These are phyloP conservation scores for Castor canadensis DNA, from an alignment of 2,113 vertebrate species.

Conservation along the genomic window DNA sequence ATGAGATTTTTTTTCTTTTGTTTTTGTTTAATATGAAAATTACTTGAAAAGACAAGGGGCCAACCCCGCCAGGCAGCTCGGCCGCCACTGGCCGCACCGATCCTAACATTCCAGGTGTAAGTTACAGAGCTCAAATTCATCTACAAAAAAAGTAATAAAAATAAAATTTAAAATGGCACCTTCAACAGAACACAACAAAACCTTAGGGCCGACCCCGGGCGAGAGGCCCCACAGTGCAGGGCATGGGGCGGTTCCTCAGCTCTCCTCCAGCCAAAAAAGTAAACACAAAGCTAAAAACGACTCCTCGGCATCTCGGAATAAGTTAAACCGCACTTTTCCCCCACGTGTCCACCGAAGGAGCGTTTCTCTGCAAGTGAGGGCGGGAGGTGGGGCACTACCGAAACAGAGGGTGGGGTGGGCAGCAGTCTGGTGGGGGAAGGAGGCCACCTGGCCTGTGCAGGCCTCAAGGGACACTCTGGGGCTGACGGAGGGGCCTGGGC, in stretches of 20 bases:
- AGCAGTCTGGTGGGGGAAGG: conserved; percentile 57
- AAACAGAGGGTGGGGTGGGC: conserved; percentile 83
- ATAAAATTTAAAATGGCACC: conserved; percentile 89
- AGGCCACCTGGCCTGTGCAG: background rate
- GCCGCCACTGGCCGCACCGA: conserved; percentile 75
- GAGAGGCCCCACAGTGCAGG: conserved; percentile 69
- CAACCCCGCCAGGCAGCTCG: conserved; percentile 80
- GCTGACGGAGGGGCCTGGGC: conserved; percentile 75
- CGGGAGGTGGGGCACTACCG: conserved; percentile 78
- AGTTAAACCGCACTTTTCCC: conserved; percentile 87
- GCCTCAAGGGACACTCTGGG: conserved; percentile 41
- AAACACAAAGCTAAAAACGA: conserved; percentile 85
- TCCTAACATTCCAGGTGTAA: conserved; percentile 83
- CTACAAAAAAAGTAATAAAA: conserved; percentile 89
- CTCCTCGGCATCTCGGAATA: conserved; percentile 88
- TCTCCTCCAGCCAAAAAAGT: conserved; percentile 79
- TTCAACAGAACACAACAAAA: conserved; percentile 83
- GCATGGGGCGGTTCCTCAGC: conserved; percentile 74
- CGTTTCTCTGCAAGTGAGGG: conserved; percentile 80
- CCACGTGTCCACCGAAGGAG: conserved; percentile 84
- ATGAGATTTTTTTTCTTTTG: conserved; percentile 69
- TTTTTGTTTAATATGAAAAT: conserved; percentile 81
- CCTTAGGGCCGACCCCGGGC: conserved; percentile 76
- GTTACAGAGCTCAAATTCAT: conserved; percentile 84
- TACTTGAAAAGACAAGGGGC: conserved; percentile 83